Evolutionary conservation across 2,113 vertebrate species (phyloP), one percentile per base, ranked within the genome.

Genomic region (Erythrocercus mccallii): DNA sequence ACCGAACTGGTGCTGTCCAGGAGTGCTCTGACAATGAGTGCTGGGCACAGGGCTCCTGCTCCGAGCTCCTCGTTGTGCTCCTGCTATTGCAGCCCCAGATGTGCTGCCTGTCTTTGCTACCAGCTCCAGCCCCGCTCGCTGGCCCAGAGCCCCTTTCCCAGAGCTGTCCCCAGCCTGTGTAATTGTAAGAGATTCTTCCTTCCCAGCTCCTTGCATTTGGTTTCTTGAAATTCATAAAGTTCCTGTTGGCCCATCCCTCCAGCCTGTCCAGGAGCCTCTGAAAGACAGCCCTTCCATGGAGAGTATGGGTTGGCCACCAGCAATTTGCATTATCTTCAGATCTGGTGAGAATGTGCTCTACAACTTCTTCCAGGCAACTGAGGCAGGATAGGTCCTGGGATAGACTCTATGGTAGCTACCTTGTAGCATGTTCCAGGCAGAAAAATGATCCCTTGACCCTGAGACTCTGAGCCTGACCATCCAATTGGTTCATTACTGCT

Each of bases 21-120:
- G 3, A 11, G 37, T 17, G 65, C 64, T 47, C 40, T 31, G 35
- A 6, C n/a, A 37, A 0, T 0, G 1, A 54, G 50, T 8, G 25
- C 57, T 51, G 68, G 45, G 73, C 38, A 53, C 9, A 13, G 69
- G 77, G 40, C 1, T n/a, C 19, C 82, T 51, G 15, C 31, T 51
- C 54, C 0, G 1, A 56, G 7, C n/a, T 77, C 53, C 74, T 58
- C 9, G 0, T 0, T 5, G 27, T 56, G 70, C 24, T 56, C 33
- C 78, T 69, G 62, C 56, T 60, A 22, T 2, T 14, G n/a, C 20
- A 48, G 35, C 9, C 66, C 61, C 47, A 33, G 47, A 2, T 38
- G 27, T 69, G 58, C 44, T 31, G 47, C 48, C 6, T 3, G 0
- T 4, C 58, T 40, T 23, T 85, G 50, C 12, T 35, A 5, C 48